These are phyloP conservation scores for Manduca sexta DNA, from an alignment of 1,140 invertebrate species.

Conservation along the genomic window DNA sequence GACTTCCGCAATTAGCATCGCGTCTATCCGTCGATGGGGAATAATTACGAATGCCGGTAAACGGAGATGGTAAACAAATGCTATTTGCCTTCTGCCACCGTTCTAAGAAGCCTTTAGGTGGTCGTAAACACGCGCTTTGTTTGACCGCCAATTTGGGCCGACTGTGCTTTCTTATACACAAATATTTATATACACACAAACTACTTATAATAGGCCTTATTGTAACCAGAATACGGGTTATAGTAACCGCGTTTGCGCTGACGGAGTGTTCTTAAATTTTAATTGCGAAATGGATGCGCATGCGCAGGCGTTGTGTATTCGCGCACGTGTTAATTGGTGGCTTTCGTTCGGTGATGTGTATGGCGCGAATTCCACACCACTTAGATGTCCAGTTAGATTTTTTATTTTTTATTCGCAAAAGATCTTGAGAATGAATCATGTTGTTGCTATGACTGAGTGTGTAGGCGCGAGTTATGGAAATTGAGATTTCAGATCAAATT, in stretches of 20 bases:
- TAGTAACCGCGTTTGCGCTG: not conserved
- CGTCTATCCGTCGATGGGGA: slow-evolving; percentile 30
- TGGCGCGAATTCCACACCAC: slow-evolving; percentile 40
- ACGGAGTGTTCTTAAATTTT: slow-evolving; percentile 35
- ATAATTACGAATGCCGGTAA: slow-evolving; percentile 38
- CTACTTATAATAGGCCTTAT: not conserved
- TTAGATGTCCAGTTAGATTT: slow-evolving; percentile 11
- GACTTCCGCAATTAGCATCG: slow-evolving; percentile 40
- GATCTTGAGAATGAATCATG: not conserved
- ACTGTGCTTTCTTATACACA: slow-evolving; percentile 25
- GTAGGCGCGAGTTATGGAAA: too few relatives aligned
- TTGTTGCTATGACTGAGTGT: not conserved
- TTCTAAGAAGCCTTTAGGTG: slow-evolving; percentile 57
- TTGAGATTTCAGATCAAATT: too few relatives aligned
- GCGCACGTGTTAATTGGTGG: slow-evolving; percentile 59
- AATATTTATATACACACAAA: not conserved
- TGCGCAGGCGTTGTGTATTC: slow-evolving; percentile 34
- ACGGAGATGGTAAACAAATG: slow-evolving; percentile 39
- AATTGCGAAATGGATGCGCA: slow-evolving; percentile 43
- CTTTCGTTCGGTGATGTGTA: slow-evolving; percentile 40
- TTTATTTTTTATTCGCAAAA: not conserved
- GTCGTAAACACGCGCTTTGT: slow-evolving; percentile 60
- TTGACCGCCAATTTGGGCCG: slow-evolving; percentile 56
- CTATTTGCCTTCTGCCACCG: slow-evolving; percentile 4
- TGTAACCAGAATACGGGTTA: not conserved